Evolutionary conservation across 2,797 vertebrate species (phyloP).

Genomic region (Danio tinwini): DNA sequence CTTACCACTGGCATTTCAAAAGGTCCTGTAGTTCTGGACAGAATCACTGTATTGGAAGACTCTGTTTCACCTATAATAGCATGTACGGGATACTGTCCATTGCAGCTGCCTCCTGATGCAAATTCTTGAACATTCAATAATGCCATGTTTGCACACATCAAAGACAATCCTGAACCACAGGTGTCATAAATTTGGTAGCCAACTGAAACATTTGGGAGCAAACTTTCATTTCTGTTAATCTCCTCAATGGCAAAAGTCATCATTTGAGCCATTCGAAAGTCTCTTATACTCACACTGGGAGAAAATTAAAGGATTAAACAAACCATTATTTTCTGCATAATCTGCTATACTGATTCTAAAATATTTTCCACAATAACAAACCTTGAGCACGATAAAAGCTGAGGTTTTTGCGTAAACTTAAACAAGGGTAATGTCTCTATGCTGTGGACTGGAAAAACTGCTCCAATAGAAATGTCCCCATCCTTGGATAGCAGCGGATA

Average conservation of each 20-base stretch:
- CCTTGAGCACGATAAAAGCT: conserved; percentile 72
- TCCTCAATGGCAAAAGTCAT: conserved; percentile 65
- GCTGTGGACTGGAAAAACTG: conserved; percentile 79
- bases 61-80: conserved; percentile 57
- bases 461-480: conserved; percentile 75
- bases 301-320: neutral
- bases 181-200: conserved; percentile 63
- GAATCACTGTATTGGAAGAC: conserved; percentile 54
- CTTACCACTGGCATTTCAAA: conserved; percentile 50
- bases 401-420: conserved; percentile 71
- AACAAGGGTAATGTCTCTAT: conserved; percentile 67
- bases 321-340: no score
- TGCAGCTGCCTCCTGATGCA: neutral
- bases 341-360: no score
- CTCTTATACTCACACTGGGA: conserved; percentile 56
- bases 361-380: conserved; percentile 35
- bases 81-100: conserved; percentile 35
- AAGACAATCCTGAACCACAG: conserved; percentile 57
- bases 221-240: conserved; percentile 58
- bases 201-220: conserved; percentile 63
- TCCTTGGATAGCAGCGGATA: conserved; percentile 72
- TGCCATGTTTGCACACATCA: conserved; percentile 58
- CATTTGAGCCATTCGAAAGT: conserved; percentile 62
- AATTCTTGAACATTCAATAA: conserved; percentile 56
- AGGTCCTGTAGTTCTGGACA: conserved; percentile 54